Evolutionary conservation across 2,797 vertebrate genomes (phyloP).

Genomic region (Enteromius radiatus): DNA sequence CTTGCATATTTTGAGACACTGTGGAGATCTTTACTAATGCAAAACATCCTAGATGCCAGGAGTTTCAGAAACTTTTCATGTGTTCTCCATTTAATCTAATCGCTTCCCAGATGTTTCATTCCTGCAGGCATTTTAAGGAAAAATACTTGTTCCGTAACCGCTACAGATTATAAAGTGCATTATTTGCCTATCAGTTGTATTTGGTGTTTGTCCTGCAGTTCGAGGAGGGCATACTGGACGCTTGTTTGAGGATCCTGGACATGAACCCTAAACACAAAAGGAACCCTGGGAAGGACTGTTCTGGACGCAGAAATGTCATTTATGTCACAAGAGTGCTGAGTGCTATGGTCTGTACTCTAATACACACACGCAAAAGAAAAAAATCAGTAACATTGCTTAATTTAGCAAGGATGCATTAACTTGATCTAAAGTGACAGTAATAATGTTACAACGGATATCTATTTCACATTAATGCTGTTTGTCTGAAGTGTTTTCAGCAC

Average conservation of each 20-base stretch:
- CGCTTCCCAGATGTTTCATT: neutral
- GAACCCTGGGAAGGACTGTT: constrained; percentile 83
- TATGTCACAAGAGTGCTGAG: constrained; percentile 92
- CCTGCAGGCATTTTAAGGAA: neutral
- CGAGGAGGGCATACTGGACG: constrained; percentile 86
- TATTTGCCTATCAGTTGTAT: neutral
- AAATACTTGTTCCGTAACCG: neutral
- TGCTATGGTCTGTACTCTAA: constrained; percentile 84
- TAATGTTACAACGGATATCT: neutral
- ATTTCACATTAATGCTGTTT: neutral
- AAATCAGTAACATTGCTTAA: neutral
- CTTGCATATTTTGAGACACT: neutral
- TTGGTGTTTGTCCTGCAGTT: constrained; percentile 77
- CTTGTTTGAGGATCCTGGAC: constrained; percentile 86
- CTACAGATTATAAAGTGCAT: neutral
- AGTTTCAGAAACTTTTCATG: neutral
- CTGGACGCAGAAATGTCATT: constrained; percentile 85
- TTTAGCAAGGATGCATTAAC: neutral
- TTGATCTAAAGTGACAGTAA: neutral
- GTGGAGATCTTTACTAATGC: neutral
- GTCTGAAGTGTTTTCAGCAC: neutral
- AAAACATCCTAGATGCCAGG: neutral
- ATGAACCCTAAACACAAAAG: constrained; percentile 85
- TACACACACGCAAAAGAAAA: neutral
- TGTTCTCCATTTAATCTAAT: neutral